Evolutionary conservation across 2,797 vertebrate genomes (phyloP).

Genomic region (Labroides dimidiatus): DNA sequence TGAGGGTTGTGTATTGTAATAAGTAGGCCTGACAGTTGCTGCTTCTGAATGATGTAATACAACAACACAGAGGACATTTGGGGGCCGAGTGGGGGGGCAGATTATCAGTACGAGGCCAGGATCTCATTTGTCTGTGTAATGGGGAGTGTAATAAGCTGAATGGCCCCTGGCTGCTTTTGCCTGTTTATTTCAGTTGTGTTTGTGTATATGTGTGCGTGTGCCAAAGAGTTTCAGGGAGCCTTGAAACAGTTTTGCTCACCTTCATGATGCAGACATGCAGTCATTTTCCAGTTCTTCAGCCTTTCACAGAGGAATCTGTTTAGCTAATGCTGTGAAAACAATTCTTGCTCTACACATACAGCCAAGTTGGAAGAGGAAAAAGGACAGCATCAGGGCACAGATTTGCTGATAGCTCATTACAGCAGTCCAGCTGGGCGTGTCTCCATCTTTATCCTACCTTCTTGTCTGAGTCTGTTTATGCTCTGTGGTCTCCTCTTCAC

Average conservation of each 20-base stretch:
- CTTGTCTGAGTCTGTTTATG: conserved; percentile 1
- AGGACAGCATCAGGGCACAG: conserved; percentile 21
- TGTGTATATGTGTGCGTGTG: conserved; percentile 28
- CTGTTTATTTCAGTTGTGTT: conserved; percentile 55
- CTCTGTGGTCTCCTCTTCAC: conserved; percentile 28
- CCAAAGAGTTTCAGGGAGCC: conserved; percentile 5
- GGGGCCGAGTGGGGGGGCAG: conserved; percentile 27
- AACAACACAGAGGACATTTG: conserved; percentile 55
- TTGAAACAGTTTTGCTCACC: conserved; percentile 38
- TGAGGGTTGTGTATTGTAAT: conserved; percentile 31
- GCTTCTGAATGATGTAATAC: conserved; percentile 71
- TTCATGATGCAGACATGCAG: conserved; percentile 13
- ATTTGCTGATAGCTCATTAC: conserved; percentile 45
- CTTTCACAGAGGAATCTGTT: conserved; percentile 34
- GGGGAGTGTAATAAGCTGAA: conserved; percentile 77
- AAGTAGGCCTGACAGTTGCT: conserved; percentile 56
- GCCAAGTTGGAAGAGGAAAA: conserved; percentile 34
- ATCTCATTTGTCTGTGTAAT: conserved; percentile 81
- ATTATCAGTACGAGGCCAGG: conserved; percentile 72
- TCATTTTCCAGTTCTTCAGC: conserved; percentile 11
- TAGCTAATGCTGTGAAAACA: conserved; percentile 46
- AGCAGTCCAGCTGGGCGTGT: conserved; percentile 43
- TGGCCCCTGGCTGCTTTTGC: conserved; percentile 68
- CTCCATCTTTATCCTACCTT: background rate
- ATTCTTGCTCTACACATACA: conserved; percentile 38